Conservation (phyloP, 2,797 vertebrate species). For the Pseudomugil gertrudae region DNA sequence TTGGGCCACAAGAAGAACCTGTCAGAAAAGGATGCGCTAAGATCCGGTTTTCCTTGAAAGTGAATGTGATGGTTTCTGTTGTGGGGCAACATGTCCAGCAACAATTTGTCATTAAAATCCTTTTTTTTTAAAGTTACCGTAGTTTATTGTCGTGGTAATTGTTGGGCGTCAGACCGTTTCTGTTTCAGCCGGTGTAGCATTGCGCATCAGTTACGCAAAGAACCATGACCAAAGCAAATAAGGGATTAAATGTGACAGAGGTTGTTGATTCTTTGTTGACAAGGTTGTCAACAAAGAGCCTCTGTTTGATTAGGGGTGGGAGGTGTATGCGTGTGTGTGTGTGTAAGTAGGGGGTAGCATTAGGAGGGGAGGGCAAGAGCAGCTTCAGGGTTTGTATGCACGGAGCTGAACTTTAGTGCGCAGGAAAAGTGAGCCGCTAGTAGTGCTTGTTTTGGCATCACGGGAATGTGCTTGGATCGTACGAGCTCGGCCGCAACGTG, state of each 20-base stretch:
- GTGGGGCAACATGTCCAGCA: conserved; percentile 19
- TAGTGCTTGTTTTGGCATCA: conserved; percentile 88
- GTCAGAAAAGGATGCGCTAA: conserved; percentile 33
- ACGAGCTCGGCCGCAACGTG: conserved; percentile 84
- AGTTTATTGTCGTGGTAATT: conserved; percentile 25
- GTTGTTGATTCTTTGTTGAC: no score
- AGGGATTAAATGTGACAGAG: conserved; percentile 50
- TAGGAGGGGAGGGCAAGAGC: conserved; percentile 12
- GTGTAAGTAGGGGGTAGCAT: conserved; percentile 15
- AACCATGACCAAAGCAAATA: conserved; percentile 34
- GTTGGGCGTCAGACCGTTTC: conserved; percentile 32
- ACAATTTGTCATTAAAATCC: conserved; percentile 25
- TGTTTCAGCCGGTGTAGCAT: conserved; percentile 8
- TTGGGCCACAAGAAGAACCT: conserved; percentile 6
- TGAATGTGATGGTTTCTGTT: conserved; percentile 25
- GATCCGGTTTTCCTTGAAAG: conserved; percentile 22
- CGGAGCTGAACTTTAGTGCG: conserved; percentile 81
- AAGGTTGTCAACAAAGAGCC: conserved; percentile 71
- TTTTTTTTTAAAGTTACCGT: conserved; percentile 24
- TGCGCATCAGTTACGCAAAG: conserved; percentile 36
- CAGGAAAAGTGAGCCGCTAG: conserved; percentile 84
- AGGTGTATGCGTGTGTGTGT: no score
- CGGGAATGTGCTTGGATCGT: conserved; percentile 87
- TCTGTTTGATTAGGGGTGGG: conserved; percentile 75
- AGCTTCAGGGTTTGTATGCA: conserved; percentile 60